Conservation (phyloP, 2,797 vertebrate genomes). For the Chiloscyllium punctatum region DNA sequence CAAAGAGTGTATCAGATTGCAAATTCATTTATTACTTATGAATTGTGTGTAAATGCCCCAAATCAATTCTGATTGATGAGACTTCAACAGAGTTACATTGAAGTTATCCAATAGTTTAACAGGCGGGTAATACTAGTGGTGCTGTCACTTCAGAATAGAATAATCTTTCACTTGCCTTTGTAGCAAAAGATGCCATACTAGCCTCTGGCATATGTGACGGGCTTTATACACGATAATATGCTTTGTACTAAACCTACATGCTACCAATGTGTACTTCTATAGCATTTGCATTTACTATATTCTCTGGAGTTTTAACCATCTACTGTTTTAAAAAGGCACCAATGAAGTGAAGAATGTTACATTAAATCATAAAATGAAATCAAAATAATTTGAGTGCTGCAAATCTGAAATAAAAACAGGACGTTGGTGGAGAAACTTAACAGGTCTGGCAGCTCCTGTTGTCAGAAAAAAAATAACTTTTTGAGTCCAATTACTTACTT, state of each 20-base stretch:
- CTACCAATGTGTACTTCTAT: not conserved
- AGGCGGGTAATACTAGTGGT: not conserved
- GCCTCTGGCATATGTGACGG: not conserved
- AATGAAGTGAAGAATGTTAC: too few species aligned
- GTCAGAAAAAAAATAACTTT: not conserved
- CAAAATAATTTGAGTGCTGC: too few species aligned
- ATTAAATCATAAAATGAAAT: too few species aligned
- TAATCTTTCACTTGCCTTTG: not conserved
- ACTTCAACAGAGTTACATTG: not conserved
- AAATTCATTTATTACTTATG: not conserved
- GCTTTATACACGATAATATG: not conserved
- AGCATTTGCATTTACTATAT: not conserved
- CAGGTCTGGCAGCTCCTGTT: too few species aligned
- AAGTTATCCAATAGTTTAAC: not conserved
- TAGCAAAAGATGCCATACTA: not conserved
- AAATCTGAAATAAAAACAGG: too few species aligned
- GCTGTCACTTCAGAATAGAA: not conserved
- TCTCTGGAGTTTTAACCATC: not conserved
- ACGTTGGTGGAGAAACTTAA: too few species aligned
- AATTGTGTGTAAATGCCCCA: not conserved
- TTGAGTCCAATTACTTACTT: too few species aligned
- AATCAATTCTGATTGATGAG: conserved; percentile 9
- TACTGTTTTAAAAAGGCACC: not conserved
- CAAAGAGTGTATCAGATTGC: not conserved
- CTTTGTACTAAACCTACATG: not conserved